phyloP scores from a whole-genome alignment of 2,888 invertebrate genomes.

The Mythimna albipuncta region DNA sequence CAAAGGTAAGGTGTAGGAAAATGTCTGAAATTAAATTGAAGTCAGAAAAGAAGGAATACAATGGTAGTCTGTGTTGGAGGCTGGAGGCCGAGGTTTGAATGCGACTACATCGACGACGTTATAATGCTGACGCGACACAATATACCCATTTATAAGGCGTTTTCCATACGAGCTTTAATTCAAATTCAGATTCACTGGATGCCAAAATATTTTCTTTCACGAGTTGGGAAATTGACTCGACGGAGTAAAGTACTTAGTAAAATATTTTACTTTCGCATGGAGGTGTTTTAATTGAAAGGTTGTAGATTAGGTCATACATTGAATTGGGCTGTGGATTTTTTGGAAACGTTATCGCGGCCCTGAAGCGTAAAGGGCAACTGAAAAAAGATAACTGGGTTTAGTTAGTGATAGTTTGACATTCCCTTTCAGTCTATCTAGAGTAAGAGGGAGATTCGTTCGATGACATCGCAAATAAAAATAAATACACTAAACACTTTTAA shows the following conservation, averaged over 20 bases:
- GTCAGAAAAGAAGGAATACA: constrained; percentile 81
- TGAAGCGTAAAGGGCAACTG: too few relatives aligned
- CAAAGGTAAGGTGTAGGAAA: constrained; percentile 75
- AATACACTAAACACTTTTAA: too few relatives aligned
- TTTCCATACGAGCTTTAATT: constrained; percentile 74
- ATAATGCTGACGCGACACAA: constrained; percentile 78
- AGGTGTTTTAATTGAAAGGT: constrained; percentile 3
- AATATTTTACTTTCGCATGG: not conserved
- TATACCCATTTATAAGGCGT: constrained; percentile 76
- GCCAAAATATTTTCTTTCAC: constrained; percentile 72
- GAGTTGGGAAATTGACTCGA: constrained; percentile 27
- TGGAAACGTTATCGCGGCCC: too few relatives aligned
- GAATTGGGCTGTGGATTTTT: too few relatives aligned
- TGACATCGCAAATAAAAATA: too few relatives aligned
- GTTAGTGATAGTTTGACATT: too few relatives aligned
- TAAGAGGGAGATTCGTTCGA: too few relatives aligned
- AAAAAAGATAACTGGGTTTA: too few relatives aligned
- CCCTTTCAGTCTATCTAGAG: too few relatives aligned
- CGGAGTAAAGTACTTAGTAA: constrained; percentile 5
- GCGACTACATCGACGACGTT: constrained; percentile 79
- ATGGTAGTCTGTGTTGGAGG: constrained; percentile 71
- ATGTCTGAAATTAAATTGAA: constrained; percentile 84
- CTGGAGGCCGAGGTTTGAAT: constrained; percentile 77
- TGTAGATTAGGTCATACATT: not conserved
- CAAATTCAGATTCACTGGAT: constrained; percentile 77